Base-by-base conservation (phyloP, 2,797 vertebrate genomes). In the Sebastes cheni region DNA sequence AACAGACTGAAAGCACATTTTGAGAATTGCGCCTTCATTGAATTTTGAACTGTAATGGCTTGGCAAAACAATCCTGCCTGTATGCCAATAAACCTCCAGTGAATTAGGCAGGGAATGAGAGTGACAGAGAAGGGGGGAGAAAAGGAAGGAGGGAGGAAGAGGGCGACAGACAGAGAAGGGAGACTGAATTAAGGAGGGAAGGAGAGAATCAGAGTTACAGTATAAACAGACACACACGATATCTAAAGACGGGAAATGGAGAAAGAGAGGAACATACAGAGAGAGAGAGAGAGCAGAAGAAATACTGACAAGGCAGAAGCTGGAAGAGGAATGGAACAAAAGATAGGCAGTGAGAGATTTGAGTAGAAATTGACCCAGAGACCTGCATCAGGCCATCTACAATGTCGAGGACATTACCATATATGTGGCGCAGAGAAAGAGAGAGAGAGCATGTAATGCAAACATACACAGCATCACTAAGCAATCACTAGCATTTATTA, bases 41-140 rank as follows among this genome's bases (percentile, higher is more conserved):
- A 92, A 92, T 93, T 94, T 92, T 92, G 87, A 94, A 93, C 93
- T 91, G 90, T 92, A 93, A 93, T 92, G 93, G 91, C 89, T 93
- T 94, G 93, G 91, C 93, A 93, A 94, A 94, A 93, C 93, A 94
- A 91, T 91, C 84, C 89, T 72, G 90, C 84, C 87, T 82, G 89
- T 87, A 88, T 91, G 91, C 92, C 93, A 95, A 91, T 92, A 94
- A 93, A 91, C 81, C 89, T 91, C 91, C 84, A 89, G 90, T 90
- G 91, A 94, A 94, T 94, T 92, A 93, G 90, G 56, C 85, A 75
- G 84, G 77, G 88, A 81, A 84, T 71, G 83, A 87, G 87, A 90
- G 88, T 86, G 84, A 89, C 81, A 82, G 76, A 81, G 77, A 71
- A 34, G 34, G 80, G 74, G 59, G 55, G 79, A 75, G 70, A 13